phyloP scores from a whole-genome alignment of 2,797 vertebrate genomes.

The Luscinia luscinia region DNA sequence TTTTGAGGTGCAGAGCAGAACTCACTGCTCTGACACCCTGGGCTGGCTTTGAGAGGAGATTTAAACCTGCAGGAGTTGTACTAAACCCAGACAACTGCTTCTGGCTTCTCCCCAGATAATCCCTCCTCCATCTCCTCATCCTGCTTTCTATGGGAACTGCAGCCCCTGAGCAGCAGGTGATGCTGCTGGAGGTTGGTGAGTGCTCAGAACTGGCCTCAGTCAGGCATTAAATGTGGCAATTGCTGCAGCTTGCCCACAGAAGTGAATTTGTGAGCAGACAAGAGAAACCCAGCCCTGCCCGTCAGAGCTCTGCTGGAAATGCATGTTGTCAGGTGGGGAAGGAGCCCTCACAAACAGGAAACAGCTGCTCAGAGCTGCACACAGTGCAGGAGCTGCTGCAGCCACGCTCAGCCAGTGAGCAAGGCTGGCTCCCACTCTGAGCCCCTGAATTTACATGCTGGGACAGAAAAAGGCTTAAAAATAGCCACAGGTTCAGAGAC shows the following conservation, averaged over 20 bases:
- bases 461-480: neutral
- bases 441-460: conserved; percentile 10
- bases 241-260: neutral
- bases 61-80: neutral
- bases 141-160: rapidly evolving
- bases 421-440: neutral
- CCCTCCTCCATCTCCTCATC: neutral
- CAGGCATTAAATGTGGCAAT: rapidly evolving
- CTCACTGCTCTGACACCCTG: neutral
- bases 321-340: neutral
- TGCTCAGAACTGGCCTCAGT: neutral
- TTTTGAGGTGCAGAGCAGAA: neutral
- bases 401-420: neutral
- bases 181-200: rapidly evolving
- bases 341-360: conserved; percentile 38
- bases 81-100: neutral
- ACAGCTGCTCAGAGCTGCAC: conserved; percentile 42
- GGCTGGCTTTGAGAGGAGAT: neutral
- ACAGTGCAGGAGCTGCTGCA: neutral
- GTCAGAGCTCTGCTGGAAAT: neutral
- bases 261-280: neutral
- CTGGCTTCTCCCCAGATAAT: neutral
- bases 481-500: neutral
- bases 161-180: neutral
- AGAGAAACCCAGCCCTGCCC: neutral